These are phyloP conservation scores for Rhabdornis inornatus DNA, from an alignment of 2,113 vertebrate species.

Conservation along the genomic window DNA sequence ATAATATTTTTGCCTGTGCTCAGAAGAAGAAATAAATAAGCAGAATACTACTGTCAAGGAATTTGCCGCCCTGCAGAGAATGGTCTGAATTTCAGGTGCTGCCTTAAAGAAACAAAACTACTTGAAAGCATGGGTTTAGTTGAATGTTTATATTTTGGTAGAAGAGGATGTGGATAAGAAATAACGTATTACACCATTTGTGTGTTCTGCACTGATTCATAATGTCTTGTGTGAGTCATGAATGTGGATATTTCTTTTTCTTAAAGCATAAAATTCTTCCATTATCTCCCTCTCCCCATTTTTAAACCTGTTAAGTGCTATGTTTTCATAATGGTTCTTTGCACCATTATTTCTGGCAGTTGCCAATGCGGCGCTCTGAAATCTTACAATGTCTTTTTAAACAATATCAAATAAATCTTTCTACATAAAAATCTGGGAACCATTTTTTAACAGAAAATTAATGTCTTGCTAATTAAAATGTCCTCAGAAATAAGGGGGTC, in stretches of 20 bases:
- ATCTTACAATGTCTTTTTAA: not conserved
- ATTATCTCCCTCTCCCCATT: not conserved
- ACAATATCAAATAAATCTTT: not conserved
- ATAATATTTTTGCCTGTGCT: not conserved
- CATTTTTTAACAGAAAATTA: not conserved
- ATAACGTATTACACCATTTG: not conserved
- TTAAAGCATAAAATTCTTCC: not conserved
- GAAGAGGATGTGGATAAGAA: not conserved
- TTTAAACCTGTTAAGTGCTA: not conserved
- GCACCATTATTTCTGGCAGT: not conserved
- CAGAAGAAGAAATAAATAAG: not conserved
- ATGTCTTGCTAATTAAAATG: not conserved
- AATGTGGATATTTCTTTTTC: not conserved
- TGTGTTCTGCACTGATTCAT: not conserved
- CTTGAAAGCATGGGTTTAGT: not conserved
- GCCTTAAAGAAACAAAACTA: not conserved
- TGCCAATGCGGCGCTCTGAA: accelerated
- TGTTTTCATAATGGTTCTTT: not conserved
- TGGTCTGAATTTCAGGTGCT: not conserved
- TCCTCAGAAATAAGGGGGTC: not conserved
- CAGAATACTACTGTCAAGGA: not conserved
- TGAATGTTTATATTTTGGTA: not conserved
- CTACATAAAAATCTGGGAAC: not conserved
- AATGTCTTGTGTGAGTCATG: not conserved
- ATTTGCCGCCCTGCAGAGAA: not conserved